Evolutionary conservation across 1,140 invertebrate genomes (phyloP).

Genomic region (Cryptotermes secundus): DNA sequence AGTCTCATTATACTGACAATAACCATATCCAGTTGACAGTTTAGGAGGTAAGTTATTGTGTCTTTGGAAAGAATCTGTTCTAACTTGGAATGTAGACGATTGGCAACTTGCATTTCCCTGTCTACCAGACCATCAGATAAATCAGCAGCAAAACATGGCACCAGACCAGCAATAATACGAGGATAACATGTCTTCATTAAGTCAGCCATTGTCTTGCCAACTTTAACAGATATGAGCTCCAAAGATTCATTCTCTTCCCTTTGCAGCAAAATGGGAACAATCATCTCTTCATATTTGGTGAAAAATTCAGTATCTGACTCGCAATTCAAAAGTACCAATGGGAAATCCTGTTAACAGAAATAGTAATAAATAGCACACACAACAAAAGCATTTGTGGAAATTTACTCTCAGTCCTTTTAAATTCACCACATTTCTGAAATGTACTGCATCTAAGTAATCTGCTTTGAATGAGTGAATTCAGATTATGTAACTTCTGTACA

Average conservation of each 20-base stretch:
- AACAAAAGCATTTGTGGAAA: too few relatives aligned
- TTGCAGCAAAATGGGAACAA: constrained; percentile 11
- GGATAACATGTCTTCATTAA: not conserved
- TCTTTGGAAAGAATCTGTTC: not conserved
- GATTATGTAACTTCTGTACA: too few relatives aligned
- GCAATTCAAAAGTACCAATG: not conserved
- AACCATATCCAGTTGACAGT: constrained; percentile 42
- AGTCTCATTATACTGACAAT: constrained; percentile 42
- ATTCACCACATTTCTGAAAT: too few relatives aligned
- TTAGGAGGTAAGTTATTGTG: constrained; percentile 37
- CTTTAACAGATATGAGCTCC: not conserved
- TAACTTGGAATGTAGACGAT: not conserved
- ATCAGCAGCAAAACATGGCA: not conserved
- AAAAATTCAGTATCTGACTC: constrained; percentile 20
- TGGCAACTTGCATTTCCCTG: not conserved
- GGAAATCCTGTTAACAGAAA: not conserved
- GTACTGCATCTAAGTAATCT: too few relatives aligned
- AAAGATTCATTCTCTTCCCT: not conserved
- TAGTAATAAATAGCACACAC: too few relatives aligned
- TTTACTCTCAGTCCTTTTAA: too few relatives aligned
- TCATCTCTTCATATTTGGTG: not conserved
- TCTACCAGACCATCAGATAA: not conserved
- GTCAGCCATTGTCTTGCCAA: not conserved
- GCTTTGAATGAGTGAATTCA: too few relatives aligned
- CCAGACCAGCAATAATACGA: not conserved